These are phyloP conservation scores for Etheostoma perlongum DNA, from an alignment of 2,797 vertebrate genomes.

Conservation along the genomic window DNA sequence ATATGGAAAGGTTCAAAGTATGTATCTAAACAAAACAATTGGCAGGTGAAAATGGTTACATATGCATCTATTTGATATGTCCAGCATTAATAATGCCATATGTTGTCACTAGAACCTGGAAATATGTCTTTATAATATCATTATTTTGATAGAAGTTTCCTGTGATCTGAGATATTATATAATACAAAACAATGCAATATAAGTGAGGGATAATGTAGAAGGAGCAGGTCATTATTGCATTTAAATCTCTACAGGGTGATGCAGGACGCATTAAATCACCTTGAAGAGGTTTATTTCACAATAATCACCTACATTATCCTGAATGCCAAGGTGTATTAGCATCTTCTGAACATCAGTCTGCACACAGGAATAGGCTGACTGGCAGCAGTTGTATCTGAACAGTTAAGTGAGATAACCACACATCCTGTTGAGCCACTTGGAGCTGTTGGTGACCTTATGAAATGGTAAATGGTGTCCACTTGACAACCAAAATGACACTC, in stretches of 20 bases:
- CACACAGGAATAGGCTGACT: not conserved
- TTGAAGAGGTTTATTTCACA: no score
- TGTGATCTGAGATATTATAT: not conserved
- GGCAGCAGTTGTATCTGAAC: not conserved
- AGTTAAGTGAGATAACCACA: not conserved
- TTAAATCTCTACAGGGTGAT: no score
- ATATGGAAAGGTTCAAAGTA: not conserved
- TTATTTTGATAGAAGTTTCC: not conserved
- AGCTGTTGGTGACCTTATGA: constrained; percentile 7
- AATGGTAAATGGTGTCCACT: not conserved
- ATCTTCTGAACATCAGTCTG: not conserved
- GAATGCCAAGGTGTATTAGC: not conserved
- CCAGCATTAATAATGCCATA: not conserved
- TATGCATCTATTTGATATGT: no score
- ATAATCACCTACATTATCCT: no score
- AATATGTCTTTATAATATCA: not conserved
- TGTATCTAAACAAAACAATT: not conserved
- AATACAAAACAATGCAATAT: no score
- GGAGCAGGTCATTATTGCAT: not conserved
- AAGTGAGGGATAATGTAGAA: not conserved
- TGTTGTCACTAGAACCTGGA: not conserved
- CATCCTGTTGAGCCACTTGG: not conserved
- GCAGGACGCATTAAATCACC: no score
- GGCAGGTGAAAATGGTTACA: no score
- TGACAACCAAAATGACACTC: not conserved